Evolutionary conservation across 2,888 invertebrate species (phyloP).

Genomic region (Apodemia zela): DNA sequence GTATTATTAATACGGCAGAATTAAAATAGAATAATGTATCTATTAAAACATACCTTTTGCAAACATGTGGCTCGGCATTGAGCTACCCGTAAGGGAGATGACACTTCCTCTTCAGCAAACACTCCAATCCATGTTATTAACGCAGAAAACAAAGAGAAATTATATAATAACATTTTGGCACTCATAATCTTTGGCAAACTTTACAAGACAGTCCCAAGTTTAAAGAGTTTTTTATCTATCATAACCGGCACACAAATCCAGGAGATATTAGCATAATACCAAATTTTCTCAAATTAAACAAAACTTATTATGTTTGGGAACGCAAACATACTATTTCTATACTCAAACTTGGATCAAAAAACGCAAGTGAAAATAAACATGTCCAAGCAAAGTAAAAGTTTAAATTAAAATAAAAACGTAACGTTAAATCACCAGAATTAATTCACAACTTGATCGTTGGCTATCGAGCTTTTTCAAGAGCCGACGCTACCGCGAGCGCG

Average conservation of each 20-base stretch:
- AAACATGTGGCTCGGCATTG: slow-evolving; percentile 87
- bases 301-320: slow-evolving; percentile 28
- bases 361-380: slow-evolving; percentile 13
- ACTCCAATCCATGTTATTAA: slow-evolving; percentile 73
- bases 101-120: slow-evolving; percentile 83
- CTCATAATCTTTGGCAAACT: slow-evolving; percentile 78
- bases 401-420: slow-evolving; percentile 52
- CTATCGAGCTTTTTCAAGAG: slow-evolving; percentile 41
- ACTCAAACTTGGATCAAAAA: slow-evolving; percentile 9
- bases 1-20: neutral
- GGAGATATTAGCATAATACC: slow-evolving; percentile 53
- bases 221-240: slow-evolving; percentile 59
- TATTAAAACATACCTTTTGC: slow-evolving; percentile 79
- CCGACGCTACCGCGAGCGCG: slow-evolving; percentile 65
- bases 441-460: slow-evolving; percentile 68
- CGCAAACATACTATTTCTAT: slow-evolving; percentile 22
- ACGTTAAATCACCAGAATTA: slow-evolving; percentile 57
- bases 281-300: slow-evolving; percentile 41
- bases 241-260: slow-evolving; percentile 65
- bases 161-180: slow-evolving; percentile 79
- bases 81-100: slow-evolving; percentile 85
- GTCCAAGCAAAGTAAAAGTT: slow-evolving; percentile 33
- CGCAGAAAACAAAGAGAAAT: slow-evolving; percentile 69
- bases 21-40: neutral
- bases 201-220: slow-evolving; percentile 39